Evolutionary conservation across 2,888 invertebrate genomes (phyloP), one percentile per base, ranked within the genome.

Genomic region (Spisula subtruncata): DNA sequence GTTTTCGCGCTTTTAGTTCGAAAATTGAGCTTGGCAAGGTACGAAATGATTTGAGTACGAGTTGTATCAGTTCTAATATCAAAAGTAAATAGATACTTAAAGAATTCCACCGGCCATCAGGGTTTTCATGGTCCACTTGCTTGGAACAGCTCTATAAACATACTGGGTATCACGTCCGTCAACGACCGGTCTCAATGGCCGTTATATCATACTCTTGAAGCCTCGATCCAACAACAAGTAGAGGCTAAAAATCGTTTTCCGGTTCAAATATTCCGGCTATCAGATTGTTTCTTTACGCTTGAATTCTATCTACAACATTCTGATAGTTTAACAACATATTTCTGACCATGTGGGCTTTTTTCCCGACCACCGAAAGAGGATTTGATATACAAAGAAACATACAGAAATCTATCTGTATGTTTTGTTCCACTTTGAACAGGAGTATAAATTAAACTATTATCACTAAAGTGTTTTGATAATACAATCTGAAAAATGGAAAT

Each of bases 31-130:
- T 41, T 51, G 35, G 79, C 20, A 41, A 56, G 35, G 85, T 79
- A 80, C 32, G 54, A 79, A 75, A 79, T 18, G 10, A 51, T 54
- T 46, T 54, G 41, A 56, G 79, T 56, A 54, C 32, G 29, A 41
- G 16, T 20, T 32, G 35, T 80, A 85, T 85, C 85, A 32, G 80
- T 80, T 80, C 80, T 54, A 12, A 80, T 80, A 85, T 85, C 85
- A 85, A 85, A 85, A 85, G 85, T 85, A 85, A 85, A 85, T 41
- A 25, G 80, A 85, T 46, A 79, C 85, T 56, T 18, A 41, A 85
- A 56, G 85, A 85, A 85, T 85, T 85, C 41, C 35, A 85, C 56
- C 51, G 85, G 80, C 32, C 32, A 32, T 80, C 56, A 60, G 48
- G n/a, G 35, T 80, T 54, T n/a, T 85, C 14, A 85, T 56, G 85